Evolutionary conservation across 2,113 vertebrate genomes (phyloP), one percentile per base, ranked within the genome.

Genomic region (Petromus typicus): DNA sequence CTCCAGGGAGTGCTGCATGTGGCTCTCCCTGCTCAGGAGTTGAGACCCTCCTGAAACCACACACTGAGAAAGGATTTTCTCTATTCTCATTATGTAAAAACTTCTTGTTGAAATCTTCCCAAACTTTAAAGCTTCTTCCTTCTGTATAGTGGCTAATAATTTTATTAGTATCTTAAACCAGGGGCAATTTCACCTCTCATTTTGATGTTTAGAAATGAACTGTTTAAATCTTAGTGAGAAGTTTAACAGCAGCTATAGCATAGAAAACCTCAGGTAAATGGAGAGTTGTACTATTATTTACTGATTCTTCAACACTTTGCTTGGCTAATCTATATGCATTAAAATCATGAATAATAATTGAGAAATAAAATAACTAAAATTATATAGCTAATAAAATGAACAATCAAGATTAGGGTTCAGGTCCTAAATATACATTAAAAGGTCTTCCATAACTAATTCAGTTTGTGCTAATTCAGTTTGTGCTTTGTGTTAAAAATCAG

Each of bases 151-250:
- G 56, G 85, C 45, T 54, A 57, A 66, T 87, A 30, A 37, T 48
- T 92, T 7, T 23, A 56, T 64, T 81, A 67, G 6, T 67, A 73
- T 37, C 83, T 43, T 95, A 81, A 71, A 69, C 40, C 34, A 67
- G 73, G 43, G 32, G 27, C 14, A 63, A 43, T 86, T 85, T 94
- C 8, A 64, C 5, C 7, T 85, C 10, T 63, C 56, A 63, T 63
- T 94, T 63, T 92, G 10, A 56, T 78, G 86, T 89, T 95, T 96
- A 75, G 34, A 93, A 89, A 51, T 45, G 27, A 88, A 76, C 59
- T n/a, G 32, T 66, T 90, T 90, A 93, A 82, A 85, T 51, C 61
- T 69, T 71, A 30, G 16, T 6, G n/a, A 84, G 14, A 93, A 95
- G 4, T 10, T 63, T 82, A 85, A n/a, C 0, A 37, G 3, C 11